phyloP scores from a whole-genome alignment of 1,140 invertebrate genomes.

The Drosophila pandora region DNA sequence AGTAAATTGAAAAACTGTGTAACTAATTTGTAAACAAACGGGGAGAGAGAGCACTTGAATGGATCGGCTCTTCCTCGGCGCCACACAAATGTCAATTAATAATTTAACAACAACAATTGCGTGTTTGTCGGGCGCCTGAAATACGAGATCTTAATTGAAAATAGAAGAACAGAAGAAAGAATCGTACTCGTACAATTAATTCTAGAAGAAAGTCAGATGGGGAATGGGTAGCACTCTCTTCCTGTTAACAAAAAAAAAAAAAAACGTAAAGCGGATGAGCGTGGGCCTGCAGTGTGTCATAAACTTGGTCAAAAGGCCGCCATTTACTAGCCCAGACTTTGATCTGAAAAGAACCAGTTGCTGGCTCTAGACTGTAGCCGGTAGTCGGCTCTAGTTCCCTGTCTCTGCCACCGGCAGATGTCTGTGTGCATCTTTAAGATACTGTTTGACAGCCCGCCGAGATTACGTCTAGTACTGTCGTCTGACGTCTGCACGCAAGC shows the following conservation, averaged over 20 bases:
- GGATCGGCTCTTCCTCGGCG: constrained; percentile 45
- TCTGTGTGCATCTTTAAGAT: constrained; percentile 63
- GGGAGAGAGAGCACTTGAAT: constrained; percentile 42
- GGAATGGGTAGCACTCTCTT: constrained; percentile 17
- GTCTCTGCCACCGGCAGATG: constrained; percentile 5
- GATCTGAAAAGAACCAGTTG: constrained; percentile 37
- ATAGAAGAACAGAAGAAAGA: constrained; percentile 37
- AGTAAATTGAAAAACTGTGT: constrained; percentile 60
- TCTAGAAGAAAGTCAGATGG: neutral
- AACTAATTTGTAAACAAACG: constrained; percentile 51
- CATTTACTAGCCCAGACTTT: constrained; percentile 40
- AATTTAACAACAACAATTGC: constrained; percentile 66
- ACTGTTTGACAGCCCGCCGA: constrained; percentile 63
- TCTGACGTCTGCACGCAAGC: constrained; percentile 36
- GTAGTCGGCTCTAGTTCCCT: constrained; percentile 4
- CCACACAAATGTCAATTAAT: constrained; percentile 61
- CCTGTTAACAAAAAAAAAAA: constrained; percentile 9
- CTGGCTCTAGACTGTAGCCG: neutral
- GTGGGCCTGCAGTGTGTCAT: constrained; percentile 57
- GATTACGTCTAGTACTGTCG: constrained; percentile 53
- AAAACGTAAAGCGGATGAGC: constrained; percentile 40
- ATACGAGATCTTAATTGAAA: constrained; percentile 64
- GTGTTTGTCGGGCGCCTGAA: constrained; percentile 57
- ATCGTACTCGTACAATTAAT: constrained; percentile 5
- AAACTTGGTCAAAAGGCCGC: constrained; percentile 61